Percentiles rank a stretch among this genome's conserved stretches.
These are phyloP conservation scores for Crypturellus tataupa DNA, from an alignment of 2,797 vertebrate species.

Conservation along the genomic window DNA sequence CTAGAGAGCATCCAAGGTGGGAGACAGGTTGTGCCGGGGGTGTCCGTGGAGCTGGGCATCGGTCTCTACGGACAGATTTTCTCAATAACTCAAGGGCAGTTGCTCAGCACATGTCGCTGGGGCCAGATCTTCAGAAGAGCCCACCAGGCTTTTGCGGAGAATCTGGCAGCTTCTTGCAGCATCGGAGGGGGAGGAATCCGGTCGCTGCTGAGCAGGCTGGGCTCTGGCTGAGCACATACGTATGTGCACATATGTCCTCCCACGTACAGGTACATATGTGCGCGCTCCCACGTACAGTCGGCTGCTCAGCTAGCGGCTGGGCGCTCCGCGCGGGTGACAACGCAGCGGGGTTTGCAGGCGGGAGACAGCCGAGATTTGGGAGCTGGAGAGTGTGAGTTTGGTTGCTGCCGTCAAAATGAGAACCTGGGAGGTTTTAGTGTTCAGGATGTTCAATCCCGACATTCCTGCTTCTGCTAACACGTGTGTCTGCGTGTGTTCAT, in stretches of 20 bases:
- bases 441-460: neutral
- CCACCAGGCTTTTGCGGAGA: neutral
- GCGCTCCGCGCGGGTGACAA: no score
- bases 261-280: no score
- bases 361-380: neutral
- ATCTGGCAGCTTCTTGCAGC: neutral
- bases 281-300: no score
- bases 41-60: neutral
- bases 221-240: neutral
- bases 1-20: neutral
- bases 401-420: neutral
- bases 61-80: neutral
- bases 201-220: neutral
- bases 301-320: no score
- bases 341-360: neutral
- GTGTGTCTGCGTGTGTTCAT: neutral
- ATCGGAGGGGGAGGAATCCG: constrained; percentile 10
- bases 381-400: neutral
- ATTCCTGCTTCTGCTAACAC: neutral
- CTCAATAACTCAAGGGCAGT: neutral
- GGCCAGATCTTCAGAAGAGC: constrained; percentile 15
- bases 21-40: no score
- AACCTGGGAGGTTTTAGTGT: neutral
- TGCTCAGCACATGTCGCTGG: neutral
- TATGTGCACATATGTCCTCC: neutral